phyloP scores from a whole-genome alignment of 2,888 invertebrate species.

The Clepsis dumicolana region DNA sequence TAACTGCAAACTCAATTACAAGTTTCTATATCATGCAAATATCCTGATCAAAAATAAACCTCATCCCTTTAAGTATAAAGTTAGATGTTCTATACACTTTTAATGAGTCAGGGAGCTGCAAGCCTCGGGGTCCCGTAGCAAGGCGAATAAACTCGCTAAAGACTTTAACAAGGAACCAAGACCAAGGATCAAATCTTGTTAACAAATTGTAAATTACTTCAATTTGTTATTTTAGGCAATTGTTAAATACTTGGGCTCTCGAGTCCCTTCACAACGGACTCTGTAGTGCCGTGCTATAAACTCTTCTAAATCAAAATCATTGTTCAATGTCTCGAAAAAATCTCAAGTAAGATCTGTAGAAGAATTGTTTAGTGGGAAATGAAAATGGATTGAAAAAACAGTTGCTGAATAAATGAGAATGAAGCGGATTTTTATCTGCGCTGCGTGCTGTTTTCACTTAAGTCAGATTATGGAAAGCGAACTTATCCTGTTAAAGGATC shows the following conservation, averaged over 20 bases:
- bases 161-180: conserved; percentile 29
- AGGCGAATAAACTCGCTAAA: conserved; percentile 29
- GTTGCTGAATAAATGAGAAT: not conserved
- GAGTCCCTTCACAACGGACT: too few relatives aligned
- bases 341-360: not conserved
- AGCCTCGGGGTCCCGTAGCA: conserved; percentile 7
- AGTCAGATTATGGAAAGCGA: not conserved
- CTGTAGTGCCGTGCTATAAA: not conserved
- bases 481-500: not conserved
- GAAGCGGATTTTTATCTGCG: conserved; percentile 3
- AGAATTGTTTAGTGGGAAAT: not conserved
- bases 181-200: conserved; percentile 33
- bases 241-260: conserved; percentile 4
- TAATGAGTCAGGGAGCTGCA: conserved; percentile 2
- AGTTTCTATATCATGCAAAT: not conserved
- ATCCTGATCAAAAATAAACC: not conserved
- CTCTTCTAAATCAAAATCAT: not conserved
- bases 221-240: conserved; percentile 8
- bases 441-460: not conserved
- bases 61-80: not conserved
- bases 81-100: not conserved
- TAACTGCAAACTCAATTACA: conserved; percentile 2
- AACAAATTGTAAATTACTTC: conserved; percentile 36
- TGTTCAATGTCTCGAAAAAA: not conserved
- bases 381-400: not conserved